Conservation (phyloP, 2,888 invertebrate species). For the Drosophila basisetae region DNA sequence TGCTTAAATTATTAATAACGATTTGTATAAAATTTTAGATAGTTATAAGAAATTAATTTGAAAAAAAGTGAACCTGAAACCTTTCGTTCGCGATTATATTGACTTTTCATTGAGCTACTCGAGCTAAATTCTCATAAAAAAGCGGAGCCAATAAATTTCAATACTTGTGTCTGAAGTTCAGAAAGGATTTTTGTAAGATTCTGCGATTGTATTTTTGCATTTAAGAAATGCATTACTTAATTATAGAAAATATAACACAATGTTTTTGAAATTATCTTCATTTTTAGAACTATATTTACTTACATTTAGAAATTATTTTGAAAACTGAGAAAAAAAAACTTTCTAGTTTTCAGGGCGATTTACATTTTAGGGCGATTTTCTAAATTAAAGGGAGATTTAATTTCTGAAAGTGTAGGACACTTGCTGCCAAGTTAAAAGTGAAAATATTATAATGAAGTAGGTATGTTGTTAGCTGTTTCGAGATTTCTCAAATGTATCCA, state of each 20-base stretch:
- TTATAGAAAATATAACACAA: neutral
- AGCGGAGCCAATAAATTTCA: neutral
- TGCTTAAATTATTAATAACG: no score
- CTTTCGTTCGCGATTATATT: no score
- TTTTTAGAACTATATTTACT: no score
- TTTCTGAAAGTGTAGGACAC: conserved; percentile 21
- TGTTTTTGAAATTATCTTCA: no score
- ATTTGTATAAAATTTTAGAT: neutral
- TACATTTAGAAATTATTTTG: neutral
- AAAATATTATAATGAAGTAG: conserved; percentile 80
- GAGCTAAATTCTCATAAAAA: neutral
- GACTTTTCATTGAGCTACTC: no score
- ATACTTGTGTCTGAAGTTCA: neutral
- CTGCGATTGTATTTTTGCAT: no score
- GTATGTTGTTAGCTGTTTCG: conserved; percentile 78
- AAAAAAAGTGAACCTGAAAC: no score
- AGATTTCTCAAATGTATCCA: conserved; percentile 76
- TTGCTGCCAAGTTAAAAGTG: conserved; percentile 71
- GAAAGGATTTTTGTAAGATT: neutral
- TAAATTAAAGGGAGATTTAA: neutral
- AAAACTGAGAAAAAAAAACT: neutral
- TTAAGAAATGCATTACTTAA: neutral
- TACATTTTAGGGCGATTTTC: neutral
- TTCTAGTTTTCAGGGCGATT: neutral
- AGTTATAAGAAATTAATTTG: no score